Evolutionary conservation across 2,888 invertebrate genomes (phyloP), one percentile per base, ranked within the genome.

Genomic region (Tipula confusa): DNA sequence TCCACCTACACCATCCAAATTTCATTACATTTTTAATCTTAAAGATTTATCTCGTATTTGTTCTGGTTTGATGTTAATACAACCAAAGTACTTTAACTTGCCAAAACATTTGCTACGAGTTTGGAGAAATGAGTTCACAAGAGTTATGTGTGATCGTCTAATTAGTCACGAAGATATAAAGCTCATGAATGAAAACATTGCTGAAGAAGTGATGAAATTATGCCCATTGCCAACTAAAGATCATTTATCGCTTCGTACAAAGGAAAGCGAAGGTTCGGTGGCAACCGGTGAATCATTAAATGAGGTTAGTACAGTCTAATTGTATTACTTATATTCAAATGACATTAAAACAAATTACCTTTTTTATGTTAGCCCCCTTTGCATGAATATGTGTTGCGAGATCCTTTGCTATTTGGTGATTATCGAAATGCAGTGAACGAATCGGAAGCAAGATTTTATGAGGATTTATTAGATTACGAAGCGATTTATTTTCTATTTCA

Each of bases 1-100:
- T 83, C 96, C 97, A 0, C 97, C 97, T 1, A 98, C 97, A 0
- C 98, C 98, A 0, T 94, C 95, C 4, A 97, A 96, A 89, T 98
- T 98, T 90, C 97, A 98, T 90, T 98, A 98, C 90, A 95, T 97
- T 86, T 98, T 97, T 91, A 97, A 97, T 90, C 92, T 98, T 89
- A 93, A 97, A 81, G 98, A 98, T 90, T 89, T 98, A 86, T 97
- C 97, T 0, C 92, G 97, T 84, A 93, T 98, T 85, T 94, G 93
- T 86, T 94, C 94, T 13, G 97, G 98, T 0, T 88, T 98, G 88
- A 93, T 95, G 84, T 93, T 95, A 84, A 95, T 95, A 9, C 92
- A 93, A 64, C 93, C 95, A 0, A 92, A 91, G 85, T 92, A 92
- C 87, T 96, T 95, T 89, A 91, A 92, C 83, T 92, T 92, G 83